Conservation (phyloP, 2,797 vertebrate genomes). For the Bradypus variegatus region DNA sequence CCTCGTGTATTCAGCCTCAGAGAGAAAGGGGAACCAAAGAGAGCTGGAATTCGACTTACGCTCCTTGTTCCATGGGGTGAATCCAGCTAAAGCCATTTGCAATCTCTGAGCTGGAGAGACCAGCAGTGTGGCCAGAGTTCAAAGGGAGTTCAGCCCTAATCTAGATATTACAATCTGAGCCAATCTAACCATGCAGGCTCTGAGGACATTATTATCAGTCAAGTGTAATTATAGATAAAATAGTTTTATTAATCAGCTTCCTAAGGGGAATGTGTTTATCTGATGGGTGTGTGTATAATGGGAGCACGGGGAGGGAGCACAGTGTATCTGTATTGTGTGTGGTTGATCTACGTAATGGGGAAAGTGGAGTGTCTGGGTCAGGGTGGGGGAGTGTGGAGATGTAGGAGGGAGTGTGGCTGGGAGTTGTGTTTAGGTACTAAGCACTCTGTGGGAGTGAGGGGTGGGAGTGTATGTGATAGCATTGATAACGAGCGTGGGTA, state of each 20-base stretch:
- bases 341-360: background rate
- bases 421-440: background rate
- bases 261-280: constrained; percentile 61
- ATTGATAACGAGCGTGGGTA: background rate
- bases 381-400: background rate
- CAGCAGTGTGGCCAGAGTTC: constrained; percentile 26
- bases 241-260: constrained; percentile 67
- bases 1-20: background rate
- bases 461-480: fast-evolving
- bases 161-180: constrained; percentile 52
- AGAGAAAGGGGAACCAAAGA: background rate
- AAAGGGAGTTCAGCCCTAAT: constrained; percentile 62
- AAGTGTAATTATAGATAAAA: constrained; percentile 70
- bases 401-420: background rate
- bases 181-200: constrained; percentile 48
- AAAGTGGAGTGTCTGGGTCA: background rate
- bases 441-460: background rate
- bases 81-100: constrained; percentile 25
- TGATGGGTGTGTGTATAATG: constrained; percentile 55
- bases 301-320: background rate
- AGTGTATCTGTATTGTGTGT: background rate
- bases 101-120: constrained; percentile 47
- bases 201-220: constrained; percentile 62
- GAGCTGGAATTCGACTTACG: constrained; percentile 28
- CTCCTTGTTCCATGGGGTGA: background rate